Evolutionary conservation across 2,797 vertebrate genomes (phyloP).

Genomic region (Sternotherus odoratus): DNA sequence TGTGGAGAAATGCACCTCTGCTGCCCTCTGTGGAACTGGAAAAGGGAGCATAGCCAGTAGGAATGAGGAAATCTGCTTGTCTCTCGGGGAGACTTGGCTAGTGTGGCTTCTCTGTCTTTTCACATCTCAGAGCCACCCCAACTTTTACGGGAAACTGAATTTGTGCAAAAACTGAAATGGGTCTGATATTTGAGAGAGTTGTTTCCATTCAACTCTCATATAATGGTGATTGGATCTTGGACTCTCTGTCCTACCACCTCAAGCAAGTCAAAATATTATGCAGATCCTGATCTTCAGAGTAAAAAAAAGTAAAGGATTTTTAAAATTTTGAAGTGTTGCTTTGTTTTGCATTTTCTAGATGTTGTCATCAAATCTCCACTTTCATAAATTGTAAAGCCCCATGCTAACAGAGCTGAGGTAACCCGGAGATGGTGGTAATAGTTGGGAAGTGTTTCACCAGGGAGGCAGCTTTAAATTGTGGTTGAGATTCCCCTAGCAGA

Average conservation of each 20-base stretch:
- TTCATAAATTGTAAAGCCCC: background rate
- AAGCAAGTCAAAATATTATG: background rate
- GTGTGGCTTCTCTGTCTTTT: background rate
- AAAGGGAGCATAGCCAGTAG: background rate
- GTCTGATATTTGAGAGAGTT: background rate
- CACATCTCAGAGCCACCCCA: background rate
- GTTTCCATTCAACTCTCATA: background rate
- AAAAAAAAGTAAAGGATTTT: background rate
- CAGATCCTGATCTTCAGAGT: background rate
- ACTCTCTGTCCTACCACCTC: background rate
- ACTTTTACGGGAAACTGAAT: background rate
- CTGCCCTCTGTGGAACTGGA: background rate
- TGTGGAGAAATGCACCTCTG: background rate
- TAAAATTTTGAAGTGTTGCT: background rate
- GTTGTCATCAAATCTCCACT: background rate
- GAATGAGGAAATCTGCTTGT: background rate
- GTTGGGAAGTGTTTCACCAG: background rate
- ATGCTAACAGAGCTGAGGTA: background rate
- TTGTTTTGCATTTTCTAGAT: background rate
- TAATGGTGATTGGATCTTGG: background rate
- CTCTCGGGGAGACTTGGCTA: background rate
- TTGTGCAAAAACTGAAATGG: background rate
- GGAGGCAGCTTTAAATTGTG: background rate
- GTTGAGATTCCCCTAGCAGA: background rate
- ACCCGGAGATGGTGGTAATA: background rate